These are phyloP conservation scores for Drosophila melanogaster DNA, from an alignment of 1,140 invertebrate species.

Conservation along the genomic window DNA sequence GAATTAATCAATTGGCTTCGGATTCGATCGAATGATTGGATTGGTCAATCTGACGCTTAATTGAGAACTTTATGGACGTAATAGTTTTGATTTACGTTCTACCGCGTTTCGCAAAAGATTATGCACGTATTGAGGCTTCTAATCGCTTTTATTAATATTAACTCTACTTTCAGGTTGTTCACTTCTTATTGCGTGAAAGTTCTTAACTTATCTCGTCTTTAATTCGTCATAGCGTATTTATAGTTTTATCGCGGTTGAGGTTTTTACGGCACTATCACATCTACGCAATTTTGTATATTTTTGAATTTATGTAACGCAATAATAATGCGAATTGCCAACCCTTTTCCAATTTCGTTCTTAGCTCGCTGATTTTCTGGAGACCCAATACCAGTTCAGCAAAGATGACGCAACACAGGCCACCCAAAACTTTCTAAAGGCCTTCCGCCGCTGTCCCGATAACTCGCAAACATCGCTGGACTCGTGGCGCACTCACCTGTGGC, in stretches of 20 bases:
- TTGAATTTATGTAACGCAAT: background rate
- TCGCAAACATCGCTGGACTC: conserved; percentile 88
- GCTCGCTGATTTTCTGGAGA: conserved; percentile 89
- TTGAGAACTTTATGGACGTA: background rate
- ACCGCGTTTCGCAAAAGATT: no score
- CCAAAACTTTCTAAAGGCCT: conserved; percentile 89
- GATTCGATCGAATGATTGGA: conserved; percentile 3
- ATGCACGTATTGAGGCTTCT: no score
- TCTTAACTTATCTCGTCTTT: background rate
- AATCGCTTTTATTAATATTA: background rate
- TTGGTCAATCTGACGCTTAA: background rate
- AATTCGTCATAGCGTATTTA: background rate
- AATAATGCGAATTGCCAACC: no score
- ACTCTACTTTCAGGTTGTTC: background rate
- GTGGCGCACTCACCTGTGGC: conserved; percentile 91
- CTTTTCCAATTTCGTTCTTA: conserved; percentile 77
- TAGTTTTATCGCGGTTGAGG: background rate
- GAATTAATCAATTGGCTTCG: background rate
- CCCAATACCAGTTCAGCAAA: conserved; percentile 88
- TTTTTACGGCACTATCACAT: background rate
- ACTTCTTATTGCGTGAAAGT: background rate
- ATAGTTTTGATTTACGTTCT: conserved; percentile 3
- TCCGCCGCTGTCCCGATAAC: conserved; percentile 92
- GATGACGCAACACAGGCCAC: conserved; percentile 87
- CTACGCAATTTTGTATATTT: background rate